Conservation (phyloP, 2,888 invertebrate species). For the Keiferia lycopersicella region DNA sequence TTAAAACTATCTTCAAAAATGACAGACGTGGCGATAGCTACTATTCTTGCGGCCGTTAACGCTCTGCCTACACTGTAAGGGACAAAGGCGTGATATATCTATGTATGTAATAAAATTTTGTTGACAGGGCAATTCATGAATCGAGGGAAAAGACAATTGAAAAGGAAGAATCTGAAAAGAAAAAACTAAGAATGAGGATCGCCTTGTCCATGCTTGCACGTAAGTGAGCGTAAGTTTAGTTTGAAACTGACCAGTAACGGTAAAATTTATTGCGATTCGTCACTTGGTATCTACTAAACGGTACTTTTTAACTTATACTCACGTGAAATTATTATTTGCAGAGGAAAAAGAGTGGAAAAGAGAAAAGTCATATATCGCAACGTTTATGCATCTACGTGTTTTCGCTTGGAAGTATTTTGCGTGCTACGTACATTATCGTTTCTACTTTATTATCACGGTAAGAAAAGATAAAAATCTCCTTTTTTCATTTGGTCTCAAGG, state of each 20-base stretch:
- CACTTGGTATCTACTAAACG: neutral
- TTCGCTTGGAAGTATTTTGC: slow-evolving; percentile 55
- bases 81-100: too few species aligned
- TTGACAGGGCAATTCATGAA: slow-evolving; percentile 54
- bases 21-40: too few species aligned
- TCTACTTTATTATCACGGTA: slow-evolving; percentile 53
- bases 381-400: slow-evolving; percentile 41
- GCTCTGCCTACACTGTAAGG: too few species aligned
- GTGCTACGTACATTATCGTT: slow-evolving; percentile 52
- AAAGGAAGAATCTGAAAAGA: neutral
- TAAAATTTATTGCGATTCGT: too few species aligned
- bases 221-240: neutral
- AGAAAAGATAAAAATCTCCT: slow-evolving; percentile 24
- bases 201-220: neutral
- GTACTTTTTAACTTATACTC: neutral
- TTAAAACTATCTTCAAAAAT: too few species aligned
- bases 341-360: slow-evolving; percentile 48
- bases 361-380: slow-evolving; percentile 30
- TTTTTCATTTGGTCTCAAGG: too few species aligned
- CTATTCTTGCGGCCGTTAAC: too few species aligned
- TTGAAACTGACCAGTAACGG: too few species aligned
- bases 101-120: too few species aligned
- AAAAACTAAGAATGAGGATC: neutral
- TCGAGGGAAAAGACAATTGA: slow-evolving; percentile 37
- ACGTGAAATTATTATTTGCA: slow-evolving; percentile 34